Conservation (phyloP, 2,797 vertebrate genomes). For the Discoglossus pictus region DNA sequence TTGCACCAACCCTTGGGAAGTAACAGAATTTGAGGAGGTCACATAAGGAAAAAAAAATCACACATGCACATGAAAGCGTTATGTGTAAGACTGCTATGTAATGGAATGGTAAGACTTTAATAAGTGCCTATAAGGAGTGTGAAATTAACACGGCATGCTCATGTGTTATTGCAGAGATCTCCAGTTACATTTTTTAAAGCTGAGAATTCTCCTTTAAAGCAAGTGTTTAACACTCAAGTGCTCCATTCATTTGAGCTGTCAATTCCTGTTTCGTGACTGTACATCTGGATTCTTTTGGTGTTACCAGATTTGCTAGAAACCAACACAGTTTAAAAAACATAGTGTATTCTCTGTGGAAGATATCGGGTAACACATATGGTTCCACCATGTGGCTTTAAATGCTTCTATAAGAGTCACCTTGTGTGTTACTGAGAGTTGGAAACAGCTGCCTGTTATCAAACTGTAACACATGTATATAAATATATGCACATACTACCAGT, state of each 20-base stretch:
- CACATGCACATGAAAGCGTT: constrained; percentile 1
- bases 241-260: constrained; percentile 10
- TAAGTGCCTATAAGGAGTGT: constrained; percentile 25
- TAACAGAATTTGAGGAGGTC: constrained; percentile 10
- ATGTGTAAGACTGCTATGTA: constrained; percentile 9
- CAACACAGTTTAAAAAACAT: not conserved
- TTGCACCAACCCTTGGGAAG: not conserved
- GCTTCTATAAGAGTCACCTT: not conserved
- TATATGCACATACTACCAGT: too few species aligned
- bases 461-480: too few species aligned
- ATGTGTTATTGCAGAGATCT: constrained; percentile 18
- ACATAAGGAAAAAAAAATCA: constrained; percentile 15
- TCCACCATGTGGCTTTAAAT: constrained; percentile 5
- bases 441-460: constrained; percentile 1
- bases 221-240: constrained; percentile 5
- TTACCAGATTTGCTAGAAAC: constrained; percentile 21
- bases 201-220: constrained; percentile 13
- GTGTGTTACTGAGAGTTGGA: not conserved
- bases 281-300: constrained; percentile 17
- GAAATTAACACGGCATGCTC: constrained; percentile 21
- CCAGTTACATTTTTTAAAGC: constrained; percentile 17
- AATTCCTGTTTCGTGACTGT: not conserved
- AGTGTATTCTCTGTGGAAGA: constrained; percentile 11
- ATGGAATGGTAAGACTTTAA: constrained; percentile 32
- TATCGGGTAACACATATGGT: constrained; percentile 16